Base-by-base conservation (phyloP, 2,797 vertebrate genomes). In the Propithecus perrieri region DNA sequence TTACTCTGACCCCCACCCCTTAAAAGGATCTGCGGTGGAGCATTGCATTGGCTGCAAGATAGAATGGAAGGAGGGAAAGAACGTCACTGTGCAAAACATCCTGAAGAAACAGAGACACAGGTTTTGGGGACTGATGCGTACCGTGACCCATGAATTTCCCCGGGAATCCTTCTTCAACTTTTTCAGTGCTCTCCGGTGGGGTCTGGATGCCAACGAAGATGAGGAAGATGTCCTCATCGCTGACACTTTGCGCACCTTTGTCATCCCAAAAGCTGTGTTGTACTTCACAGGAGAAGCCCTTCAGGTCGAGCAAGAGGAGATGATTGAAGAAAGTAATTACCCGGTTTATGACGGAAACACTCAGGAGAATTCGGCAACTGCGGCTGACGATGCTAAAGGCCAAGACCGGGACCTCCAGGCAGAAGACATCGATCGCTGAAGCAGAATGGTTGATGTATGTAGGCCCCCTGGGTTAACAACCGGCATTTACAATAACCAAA, bases 1-100 rank as follows among this genome's bases (percentile, higher is more conserved):
- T 35, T 99, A 99, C 97, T 98, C 89, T 5, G 99, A 99, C 98
- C 99, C 99, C 8, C 99, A 99, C 97, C 99, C 99, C 59, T 99
- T 99, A 26, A 99, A 99, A 15, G 99, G 99, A 48, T 99, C 99
- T 3, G 99, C 99, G 98, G 99, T 99, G 95, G 99, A 99, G 99
- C 98, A 99, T 92, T 99, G 99, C 98, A 99, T 99, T 71, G 99
- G 99, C 99, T 99, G 99, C 98, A 98, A 98, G 28, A 99, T 99
- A 96, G 99, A 99, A 93, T 99, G 99, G 99, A 99, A 99, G 43
- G 99, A 99, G 98, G 99, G 99, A 95, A 99, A 99, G 97, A 99
- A 99, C 35, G 99, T 99, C 98, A 99, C 99, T 87, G 98, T 99
- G 98, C 99, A 99, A 99, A 99, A 99, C 1, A 99, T 99, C 98